These are phyloP conservation scores for Tolmerus cingulatus DNA, from an alignment of 2,888 invertebrate genomes.

Conservation along the genomic window DNA sequence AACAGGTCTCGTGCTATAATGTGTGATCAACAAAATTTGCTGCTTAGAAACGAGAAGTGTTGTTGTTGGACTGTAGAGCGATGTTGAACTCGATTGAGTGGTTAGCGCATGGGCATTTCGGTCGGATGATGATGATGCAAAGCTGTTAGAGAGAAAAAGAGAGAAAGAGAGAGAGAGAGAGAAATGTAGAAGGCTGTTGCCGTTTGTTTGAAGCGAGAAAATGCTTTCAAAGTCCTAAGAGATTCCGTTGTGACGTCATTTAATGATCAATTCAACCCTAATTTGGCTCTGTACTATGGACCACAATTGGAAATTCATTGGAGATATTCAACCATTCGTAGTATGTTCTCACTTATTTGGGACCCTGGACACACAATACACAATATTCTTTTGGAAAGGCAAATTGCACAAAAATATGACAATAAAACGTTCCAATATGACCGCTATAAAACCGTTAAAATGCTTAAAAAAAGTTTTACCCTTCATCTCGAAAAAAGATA, in stretches of 20 bases:
- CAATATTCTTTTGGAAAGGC: neutral
- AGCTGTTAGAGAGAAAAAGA: neutral
- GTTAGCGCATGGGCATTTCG: neutral
- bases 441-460: neutral
- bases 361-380: neutral
- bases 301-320: neutral
- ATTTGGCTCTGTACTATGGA: neutral
- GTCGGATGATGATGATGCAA: neutral
- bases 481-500: neutral
- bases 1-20: slow-evolving; percentile 70
- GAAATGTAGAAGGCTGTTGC: neutral
- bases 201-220: neutral
- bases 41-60: neutral
- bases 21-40: slow-evolving; percentile 64
- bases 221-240: neutral
- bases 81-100: neutral
- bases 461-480: neutral
- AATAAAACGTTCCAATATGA: neutral
- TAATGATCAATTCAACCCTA: neutral
- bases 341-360: neutral
- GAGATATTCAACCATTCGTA: neutral
- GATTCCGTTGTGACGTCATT: neutral
- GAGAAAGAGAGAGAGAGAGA: neutral
- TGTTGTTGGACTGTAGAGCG: neutral
- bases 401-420: neutral